phyloP scores from a whole-genome alignment of 2,113 vertebrate genomes.

The Prinia subflava region DNA sequence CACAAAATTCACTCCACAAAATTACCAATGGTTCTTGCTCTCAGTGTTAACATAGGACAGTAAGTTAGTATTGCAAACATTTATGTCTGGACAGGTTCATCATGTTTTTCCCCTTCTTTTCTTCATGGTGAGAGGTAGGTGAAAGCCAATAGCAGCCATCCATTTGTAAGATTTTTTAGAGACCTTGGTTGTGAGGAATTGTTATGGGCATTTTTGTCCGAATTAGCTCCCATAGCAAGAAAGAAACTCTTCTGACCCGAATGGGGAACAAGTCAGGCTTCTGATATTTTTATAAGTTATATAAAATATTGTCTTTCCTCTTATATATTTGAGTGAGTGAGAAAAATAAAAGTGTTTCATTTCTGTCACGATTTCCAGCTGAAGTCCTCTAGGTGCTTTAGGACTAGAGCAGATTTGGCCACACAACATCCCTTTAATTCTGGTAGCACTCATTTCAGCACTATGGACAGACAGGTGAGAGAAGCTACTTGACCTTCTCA shows the following conservation, averaged over 20 bases:
- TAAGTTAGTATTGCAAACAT: neutral
- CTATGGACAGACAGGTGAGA: neutral
- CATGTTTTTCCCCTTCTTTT: neutral
- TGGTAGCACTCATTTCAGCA: neutral
- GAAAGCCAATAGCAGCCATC: neutral
- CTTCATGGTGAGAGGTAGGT: neutral
- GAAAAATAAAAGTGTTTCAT: slow-evolving; percentile 22
- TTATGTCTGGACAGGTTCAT: neutral
- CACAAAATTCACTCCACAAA: neutral
- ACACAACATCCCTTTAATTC: neutral
- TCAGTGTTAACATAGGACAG: neutral
- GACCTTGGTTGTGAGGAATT: neutral
- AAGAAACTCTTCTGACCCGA: neutral
- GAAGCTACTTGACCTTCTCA: neutral
- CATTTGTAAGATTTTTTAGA: neutral
- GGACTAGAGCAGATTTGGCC: neutral
- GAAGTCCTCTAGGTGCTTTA: neutral
- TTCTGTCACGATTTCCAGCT: neutral
- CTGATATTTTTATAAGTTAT: neutral
- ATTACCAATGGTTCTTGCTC: neutral
- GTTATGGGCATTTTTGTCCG: neutral
- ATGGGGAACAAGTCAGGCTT: neutral
- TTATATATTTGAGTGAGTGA: neutral
- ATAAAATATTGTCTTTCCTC: neutral
- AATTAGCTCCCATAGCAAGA: neutral